Evolutionary conservation across 2,113 vertebrate species (phyloP), one percentile per base, ranked within the genome.

Genomic region (Brevimyrus niger): DNA sequence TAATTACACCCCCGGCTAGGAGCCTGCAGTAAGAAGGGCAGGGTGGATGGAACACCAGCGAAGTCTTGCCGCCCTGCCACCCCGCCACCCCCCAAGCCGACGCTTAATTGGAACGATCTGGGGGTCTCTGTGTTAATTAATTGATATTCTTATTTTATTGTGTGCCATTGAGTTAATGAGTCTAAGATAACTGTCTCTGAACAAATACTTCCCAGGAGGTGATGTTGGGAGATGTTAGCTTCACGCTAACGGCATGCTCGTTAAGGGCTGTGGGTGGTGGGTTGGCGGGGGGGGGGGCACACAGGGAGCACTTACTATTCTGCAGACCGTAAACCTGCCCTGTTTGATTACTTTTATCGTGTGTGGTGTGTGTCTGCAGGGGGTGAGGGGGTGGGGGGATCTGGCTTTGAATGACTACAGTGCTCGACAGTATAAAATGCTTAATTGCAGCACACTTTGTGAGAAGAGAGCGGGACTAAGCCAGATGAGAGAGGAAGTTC

Each of bases 121-220:
- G 95, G 94, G 93, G 92, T 94, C 88, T 94, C 95, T 93, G 96
- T 94, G 95, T 95, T 96, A 96, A 96, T 96, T 96, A 96, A 96
- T 96, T 95, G 94, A 95, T 95, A 94, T 95, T 96, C 94, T 94
- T 83, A 94, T 95, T 96, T 95, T 96, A 96, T 96, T 95, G 95
- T 94, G 94, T 94, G 94, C 95, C 94, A 93, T 96, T 95, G 95
- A 96, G 95, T 95, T 96, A 96, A 96, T 96, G 96, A 96, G 95
- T 94, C 95, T 93, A 93, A 94, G 94, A 96, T 94, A 96, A 96
- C 94, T 94, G 87, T 96, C 94, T 95, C 95, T 91, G 94, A 96
- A 95, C 92, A 94, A 88, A 90, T 80, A 55, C 87, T 85, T 84
- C 87, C 89, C 87, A 65, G 53, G 87, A 86, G 90, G 87, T 47